phyloP scores from a whole-genome alignment of 2,113 vertebrate species.

The Nycticorax nycticorax region DNA sequence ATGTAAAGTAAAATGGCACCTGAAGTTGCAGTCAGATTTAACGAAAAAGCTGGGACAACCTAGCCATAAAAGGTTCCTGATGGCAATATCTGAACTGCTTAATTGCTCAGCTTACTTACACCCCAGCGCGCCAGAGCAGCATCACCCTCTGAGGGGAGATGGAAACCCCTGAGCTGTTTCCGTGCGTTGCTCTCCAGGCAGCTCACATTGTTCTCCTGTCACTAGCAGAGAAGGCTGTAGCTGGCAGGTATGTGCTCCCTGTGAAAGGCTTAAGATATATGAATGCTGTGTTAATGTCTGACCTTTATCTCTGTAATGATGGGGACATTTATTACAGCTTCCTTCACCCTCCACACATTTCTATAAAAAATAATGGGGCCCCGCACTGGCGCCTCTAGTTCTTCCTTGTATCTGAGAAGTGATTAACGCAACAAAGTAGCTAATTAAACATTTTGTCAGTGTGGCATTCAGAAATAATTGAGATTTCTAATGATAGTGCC shows the following conservation, averaged over 20 bases:
- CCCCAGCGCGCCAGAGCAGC: accelerated
- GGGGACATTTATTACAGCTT: constrained; percentile 41
- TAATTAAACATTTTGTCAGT: constrained; percentile 67
- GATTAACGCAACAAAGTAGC: constrained; percentile 36
- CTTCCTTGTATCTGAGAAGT: constrained; percentile 10
- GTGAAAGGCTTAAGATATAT: constrained; percentile 1
- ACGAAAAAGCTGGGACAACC: not conserved
- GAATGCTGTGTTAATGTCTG: not conserved
- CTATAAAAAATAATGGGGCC: constrained; percentile 32
- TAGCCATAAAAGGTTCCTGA: not conserved
- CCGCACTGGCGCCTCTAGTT: not conserved
- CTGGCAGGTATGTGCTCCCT: not conserved
- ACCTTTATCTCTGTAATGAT: constrained; percentile 49
- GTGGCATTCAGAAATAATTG: constrained; percentile 64
- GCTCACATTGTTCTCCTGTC: not conserved
- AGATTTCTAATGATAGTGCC: constrained; percentile 56
- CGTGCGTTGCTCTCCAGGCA: not conserved
- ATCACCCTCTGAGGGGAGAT: not conserved
- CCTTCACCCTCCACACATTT: not conserved
- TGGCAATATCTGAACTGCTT: not conserved
- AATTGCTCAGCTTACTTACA: not conserved
- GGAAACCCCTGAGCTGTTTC: not conserved
- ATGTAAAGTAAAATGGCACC: not conserved
- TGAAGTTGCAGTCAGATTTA: not conserved
- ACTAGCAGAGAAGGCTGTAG: not conserved